Conservation (phyloP, 2,888 invertebrate species). For the Cartodere bifasciata region DNA sequence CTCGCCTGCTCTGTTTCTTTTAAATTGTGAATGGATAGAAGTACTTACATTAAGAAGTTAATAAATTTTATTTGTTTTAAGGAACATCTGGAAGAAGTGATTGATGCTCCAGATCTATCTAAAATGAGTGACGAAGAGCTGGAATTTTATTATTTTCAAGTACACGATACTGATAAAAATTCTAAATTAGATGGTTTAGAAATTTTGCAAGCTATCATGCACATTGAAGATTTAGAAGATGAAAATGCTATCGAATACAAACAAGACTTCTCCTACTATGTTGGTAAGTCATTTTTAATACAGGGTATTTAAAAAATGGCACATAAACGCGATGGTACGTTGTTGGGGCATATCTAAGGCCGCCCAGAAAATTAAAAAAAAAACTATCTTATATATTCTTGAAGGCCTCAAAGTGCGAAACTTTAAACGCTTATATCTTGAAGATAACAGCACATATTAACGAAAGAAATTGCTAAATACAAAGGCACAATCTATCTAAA, state of each 20-base stretch:
- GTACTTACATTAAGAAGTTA: neutral
- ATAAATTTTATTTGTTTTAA: constrained; percentile 18
- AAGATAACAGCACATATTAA: too few species aligned
- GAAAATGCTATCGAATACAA: constrained; percentile 33
- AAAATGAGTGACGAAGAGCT: constrained; percentile 75
- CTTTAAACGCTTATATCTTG: too few species aligned
- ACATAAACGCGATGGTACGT: too few species aligned
- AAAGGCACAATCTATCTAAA: too few species aligned
- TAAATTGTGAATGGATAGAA: too few species aligned
- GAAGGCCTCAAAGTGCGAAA: too few species aligned
- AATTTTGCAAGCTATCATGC: constrained; percentile 69
- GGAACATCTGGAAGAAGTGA: constrained; percentile 32
- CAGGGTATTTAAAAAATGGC: too few species aligned
- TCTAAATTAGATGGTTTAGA: constrained; percentile 82
- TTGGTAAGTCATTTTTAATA: constrained; percentile 33
- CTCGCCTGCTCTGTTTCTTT: neutral
- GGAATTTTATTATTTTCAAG: constrained; percentile 73
- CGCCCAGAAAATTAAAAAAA: too few species aligned
- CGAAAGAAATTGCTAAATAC: too few species aligned
- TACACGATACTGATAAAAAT: constrained; percentile 85
- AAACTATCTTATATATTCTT: too few species aligned
- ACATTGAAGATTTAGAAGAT: constrained; percentile 48
- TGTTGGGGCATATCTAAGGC: too few species aligned
- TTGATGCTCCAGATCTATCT: constrained; percentile 43
- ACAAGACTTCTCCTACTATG: constrained; percentile 33